Conservation (phyloP, 2,888 invertebrate genomes). For the Chalcosyrphus nemorum region DNA sequence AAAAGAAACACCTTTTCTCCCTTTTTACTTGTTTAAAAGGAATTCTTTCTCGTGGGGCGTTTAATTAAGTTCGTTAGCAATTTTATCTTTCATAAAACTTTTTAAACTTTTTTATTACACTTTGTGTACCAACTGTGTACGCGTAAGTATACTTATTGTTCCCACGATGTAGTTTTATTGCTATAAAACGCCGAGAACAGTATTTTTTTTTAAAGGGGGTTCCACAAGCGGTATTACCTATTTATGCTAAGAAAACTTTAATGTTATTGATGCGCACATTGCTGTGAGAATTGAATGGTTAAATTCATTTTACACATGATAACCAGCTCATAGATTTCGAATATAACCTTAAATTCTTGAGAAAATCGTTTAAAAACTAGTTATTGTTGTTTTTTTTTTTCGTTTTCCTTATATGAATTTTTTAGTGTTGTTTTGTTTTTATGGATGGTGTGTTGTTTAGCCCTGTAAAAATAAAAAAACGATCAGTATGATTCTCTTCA, state of each 20-base stretch:
- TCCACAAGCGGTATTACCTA: not conserved
- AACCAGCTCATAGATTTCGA: conserved; percentile 18
- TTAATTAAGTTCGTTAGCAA: conserved; percentile 63
- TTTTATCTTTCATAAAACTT: conserved; percentile 54
- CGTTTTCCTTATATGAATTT: conserved; percentile 12
- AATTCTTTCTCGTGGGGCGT: not conserved
- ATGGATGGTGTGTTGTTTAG: conserved; percentile 26
- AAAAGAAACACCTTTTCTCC: not conserved
- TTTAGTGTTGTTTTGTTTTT: conserved; percentile 35
- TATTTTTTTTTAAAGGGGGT: conserved; percentile 5
- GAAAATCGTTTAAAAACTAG: conserved; percentile 41
- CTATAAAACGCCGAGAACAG: conserved; percentile 6
- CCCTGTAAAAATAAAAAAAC: conserved; percentile 10
- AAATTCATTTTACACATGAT: conserved; percentile 2
- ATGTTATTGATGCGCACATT: conserved; percentile 19
- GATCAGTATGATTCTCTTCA: conserved; percentile 55
- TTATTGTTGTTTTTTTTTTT: not conserved
- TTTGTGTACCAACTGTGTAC: conserved; percentile 15
- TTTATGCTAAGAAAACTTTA: conserved; percentile 7
- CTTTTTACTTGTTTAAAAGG: not conserved
- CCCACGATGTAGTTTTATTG: conserved; percentile 47
- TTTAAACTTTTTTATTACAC: conserved; percentile 21
- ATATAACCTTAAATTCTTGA: conserved; percentile 20
- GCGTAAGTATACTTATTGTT: conserved; percentile 35
- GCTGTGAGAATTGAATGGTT: conserved; percentile 27